Conservation (phyloP, 2,797 vertebrate species). For the Phrynocephalus guinanensis region DNA sequence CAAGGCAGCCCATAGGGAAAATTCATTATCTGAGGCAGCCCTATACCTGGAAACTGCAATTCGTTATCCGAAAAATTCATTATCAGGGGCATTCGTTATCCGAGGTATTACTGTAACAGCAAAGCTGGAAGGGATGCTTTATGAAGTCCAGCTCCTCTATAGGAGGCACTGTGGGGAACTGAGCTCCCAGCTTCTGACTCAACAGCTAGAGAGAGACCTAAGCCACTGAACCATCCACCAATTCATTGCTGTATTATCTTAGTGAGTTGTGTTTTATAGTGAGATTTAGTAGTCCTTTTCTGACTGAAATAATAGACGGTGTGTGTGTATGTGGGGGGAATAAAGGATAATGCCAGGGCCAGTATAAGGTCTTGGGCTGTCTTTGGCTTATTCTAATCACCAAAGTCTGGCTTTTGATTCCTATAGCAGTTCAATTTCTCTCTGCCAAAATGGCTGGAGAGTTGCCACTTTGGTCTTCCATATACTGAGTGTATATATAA, state of each 20-base stretch:
- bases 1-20: too few species aligned
- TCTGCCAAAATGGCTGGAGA: background rate
- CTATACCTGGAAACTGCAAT: too few species aligned
- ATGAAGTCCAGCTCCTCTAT: too few species aligned
- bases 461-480: background rate
- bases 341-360: background rate
- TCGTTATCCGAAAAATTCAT: too few species aligned
- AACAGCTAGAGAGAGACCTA: too few species aligned
- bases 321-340: background rate
- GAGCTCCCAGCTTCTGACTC: too few species aligned
- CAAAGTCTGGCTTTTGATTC: background rate
- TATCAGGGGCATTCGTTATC: too few species aligned
- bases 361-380: background rate
- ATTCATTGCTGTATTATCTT: background rate
- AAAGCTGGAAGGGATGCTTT: too few species aligned
- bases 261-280: background rate
- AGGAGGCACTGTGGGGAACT: too few species aligned
- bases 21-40: too few species aligned
- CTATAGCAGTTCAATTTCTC: background rate
- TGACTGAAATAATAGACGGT: background rate
- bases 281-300: background rate
- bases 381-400: background rate
- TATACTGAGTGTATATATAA: background rate
- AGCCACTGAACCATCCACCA: too few species aligned
- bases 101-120: too few species aligned